Conservation (phyloP, 1,140 invertebrate genomes). For the Tetranychus cinnabarinus region DNA sequence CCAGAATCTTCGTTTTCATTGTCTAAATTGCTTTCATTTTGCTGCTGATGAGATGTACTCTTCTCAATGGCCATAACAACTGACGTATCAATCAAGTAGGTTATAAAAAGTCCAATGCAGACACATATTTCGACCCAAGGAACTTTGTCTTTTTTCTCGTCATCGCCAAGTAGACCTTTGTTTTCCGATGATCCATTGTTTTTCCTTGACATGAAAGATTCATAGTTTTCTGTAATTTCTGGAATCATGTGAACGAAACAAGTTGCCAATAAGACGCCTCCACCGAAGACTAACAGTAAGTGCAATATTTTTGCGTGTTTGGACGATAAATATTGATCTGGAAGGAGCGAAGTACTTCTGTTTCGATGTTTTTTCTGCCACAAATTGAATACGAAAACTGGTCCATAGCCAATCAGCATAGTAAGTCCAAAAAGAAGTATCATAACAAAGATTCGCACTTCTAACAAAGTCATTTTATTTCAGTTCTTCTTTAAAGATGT, state of each 20-base stretch:
- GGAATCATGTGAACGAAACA: constrained; percentile 56
- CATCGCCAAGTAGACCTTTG: neutral
- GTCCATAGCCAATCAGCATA: too few species aligned
- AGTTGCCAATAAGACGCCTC: constrained; percentile 59
- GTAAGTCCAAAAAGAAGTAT: too few species aligned
- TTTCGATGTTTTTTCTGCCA: too few species aligned
- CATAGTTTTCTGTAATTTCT: constrained; percentile 36
- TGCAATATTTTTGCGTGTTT: neutral
- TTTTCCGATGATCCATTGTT: neutral
- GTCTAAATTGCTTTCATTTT: neutral
- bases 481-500: too few species aligned
- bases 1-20: neutral
- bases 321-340: neutral
- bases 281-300: constrained; percentile 47
- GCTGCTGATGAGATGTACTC: neutral
- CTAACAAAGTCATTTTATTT: too few species aligned
- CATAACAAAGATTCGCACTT: too few species aligned
- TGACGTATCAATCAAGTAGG: constrained; percentile 55
- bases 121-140: constrained; percentile 41
- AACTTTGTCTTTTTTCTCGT: constrained; percentile 16
- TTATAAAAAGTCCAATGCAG: constrained; percentile 53
- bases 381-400: too few species aligned
- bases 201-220: neutral
- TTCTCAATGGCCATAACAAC: neutral
- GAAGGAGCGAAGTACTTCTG: too few species aligned